Evolutionary conservation across 2,113 vertebrate species (phyloP), one percentile per base, ranked within the genome.

Genomic region (Pteropus alecto): DNA sequence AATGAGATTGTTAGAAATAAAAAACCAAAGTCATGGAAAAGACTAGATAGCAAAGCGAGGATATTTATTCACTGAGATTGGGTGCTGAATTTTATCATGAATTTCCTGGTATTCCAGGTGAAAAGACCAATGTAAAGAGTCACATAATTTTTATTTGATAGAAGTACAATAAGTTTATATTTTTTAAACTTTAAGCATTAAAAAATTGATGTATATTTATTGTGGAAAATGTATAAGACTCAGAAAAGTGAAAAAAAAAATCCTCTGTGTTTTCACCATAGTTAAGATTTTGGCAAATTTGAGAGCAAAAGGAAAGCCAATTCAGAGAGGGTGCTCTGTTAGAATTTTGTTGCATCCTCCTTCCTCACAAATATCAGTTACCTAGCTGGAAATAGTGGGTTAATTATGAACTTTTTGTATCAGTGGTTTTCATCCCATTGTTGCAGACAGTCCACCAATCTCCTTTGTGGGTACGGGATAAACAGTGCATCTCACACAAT

Each of bases 61-160:
- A 14, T 41, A 79, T 84, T 41, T 87, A 30, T 63, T 60, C 41
- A 82, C 38, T 81, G 35, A 88, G 58, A 76, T 65, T 76, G 60
- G 67, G 46, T 91, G 19, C 71, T 88, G 54, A 92, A 93, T 89
- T 85, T 73, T 61, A 88, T 79, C 28, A 43, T 73, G 35, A 93
- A 24, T 91, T 95, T 92, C 24, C n/a, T 95, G 78, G 30, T 76
- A 48, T 63, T 33, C 5, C 84, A 70, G n/a, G 43, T 93, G 86
- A 94, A 82, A 92, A 63, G 51, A 38, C 41, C 84, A 70, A 77
- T 0, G 1, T 61, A 95, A 70, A 63, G 19, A 35, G 26, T 14
- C 12, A 41, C 28, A 58, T 74, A 61, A 61, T 73, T 87, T 94
- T 82, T 79, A 81, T 54, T 88, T 73, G 35, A 28, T 83, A 48